Evolutionary conservation across 2,113 vertebrate species (phyloP), one percentile per base, ranked within the genome.

Genomic region (Addax nasomaculatus): DNA sequence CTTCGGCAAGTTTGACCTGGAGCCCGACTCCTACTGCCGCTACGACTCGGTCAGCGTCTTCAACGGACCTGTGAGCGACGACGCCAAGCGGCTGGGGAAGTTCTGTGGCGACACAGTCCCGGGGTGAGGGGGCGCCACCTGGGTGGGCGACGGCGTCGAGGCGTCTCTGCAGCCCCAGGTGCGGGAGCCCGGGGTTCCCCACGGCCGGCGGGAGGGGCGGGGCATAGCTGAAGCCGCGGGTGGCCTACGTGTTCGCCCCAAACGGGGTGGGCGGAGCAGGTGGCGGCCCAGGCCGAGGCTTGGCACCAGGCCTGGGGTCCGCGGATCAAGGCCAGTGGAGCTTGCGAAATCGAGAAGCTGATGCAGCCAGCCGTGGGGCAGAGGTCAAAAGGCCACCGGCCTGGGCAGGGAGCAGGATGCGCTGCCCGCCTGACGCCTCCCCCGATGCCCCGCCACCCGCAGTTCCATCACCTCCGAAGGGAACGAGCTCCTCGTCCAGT

Each of bases 11-110:
- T 98, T 99, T 96, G 99, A 99, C 76, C 92, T 99, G 97, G 99
- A 99, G 97, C 90, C 98, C 0, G 99, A 99, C 96, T 99, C 95
- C 1, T 99, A 99, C 98, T 99, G 99, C 97, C 99, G 99, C 57
- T 99, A 99, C 12, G 99, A 99, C 97, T 99, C 99, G 2, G 99
- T 99, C 96, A 99, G 99, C 0, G 97, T 99, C 76, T 99, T 99
- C 96, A 99, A 99, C 0, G 99, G 99, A 0, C 99, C 99, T 0
- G 98, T 99, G 93, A 99, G 53, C 0, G 99, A 99, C 12, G 99
- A 99, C 67, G 98, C 99, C 0, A 98, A 98, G n/a, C 98, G 99
- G 51, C 99, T 99, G 43, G 99, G 99, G 27, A 99, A 99, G 85
- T 99, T 99, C 98, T 99, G 99, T 0, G 99, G 99, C 0, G 99